Conservation (phyloP, 2,113 vertebrate species). For the Coptodon bakossiorum region DNA sequence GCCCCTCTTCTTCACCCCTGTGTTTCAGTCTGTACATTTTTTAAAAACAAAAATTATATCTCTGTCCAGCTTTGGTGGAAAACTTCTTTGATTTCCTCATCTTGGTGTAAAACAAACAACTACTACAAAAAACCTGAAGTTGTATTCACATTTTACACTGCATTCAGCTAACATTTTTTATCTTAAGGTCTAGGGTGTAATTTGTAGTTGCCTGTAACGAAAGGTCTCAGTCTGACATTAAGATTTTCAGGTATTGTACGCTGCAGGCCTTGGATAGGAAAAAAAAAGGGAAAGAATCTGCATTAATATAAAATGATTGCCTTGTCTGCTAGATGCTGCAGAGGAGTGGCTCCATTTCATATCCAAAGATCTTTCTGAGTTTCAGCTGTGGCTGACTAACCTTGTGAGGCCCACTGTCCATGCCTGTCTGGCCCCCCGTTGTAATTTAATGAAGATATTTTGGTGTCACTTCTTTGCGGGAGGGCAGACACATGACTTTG, state of each 20-base stretch:
- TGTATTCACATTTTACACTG: neutral
- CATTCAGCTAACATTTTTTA: neutral
- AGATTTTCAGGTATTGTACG: neutral
- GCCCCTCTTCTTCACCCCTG: neutral
- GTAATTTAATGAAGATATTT: slow-evolving; percentile 51
- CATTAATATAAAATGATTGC: neutral
- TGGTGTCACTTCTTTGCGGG: slow-evolving; percentile 1
- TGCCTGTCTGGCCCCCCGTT: slow-evolving; percentile 23
- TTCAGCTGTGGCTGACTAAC: slow-evolving; percentile 46
- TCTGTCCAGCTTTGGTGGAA: neutral
- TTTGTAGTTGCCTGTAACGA: neutral
- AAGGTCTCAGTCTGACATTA: neutral
- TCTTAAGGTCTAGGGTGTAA: neutral
- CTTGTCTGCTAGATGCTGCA: neutral
- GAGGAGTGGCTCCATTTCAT: slow-evolving; percentile 29
- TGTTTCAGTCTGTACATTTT: neutral
- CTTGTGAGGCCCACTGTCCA: slow-evolving; percentile 28
- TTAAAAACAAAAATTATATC: neutral
- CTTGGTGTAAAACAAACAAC: neutral
- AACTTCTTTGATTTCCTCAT: neutral
- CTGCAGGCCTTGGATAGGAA: neutral
- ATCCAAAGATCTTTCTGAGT: slow-evolving; percentile 28
- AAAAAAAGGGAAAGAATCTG: neutral
- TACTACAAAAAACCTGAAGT: neutral
- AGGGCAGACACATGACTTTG: slow-evolving; percentile 36